These are phyloP conservation scores for Penaeus chinensis DNA, from an alignment of 1,140 invertebrate species.

Conservation along the genomic window DNA sequence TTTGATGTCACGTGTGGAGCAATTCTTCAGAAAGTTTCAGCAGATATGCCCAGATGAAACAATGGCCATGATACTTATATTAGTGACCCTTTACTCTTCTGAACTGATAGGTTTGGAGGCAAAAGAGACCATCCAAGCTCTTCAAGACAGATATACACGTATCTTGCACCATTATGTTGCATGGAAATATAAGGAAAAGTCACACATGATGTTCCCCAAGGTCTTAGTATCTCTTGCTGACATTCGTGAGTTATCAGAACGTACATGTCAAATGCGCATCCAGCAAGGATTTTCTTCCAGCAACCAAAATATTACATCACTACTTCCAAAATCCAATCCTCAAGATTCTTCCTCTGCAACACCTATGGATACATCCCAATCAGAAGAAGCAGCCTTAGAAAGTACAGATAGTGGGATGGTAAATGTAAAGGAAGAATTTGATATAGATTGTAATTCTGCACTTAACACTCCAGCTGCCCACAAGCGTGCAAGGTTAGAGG, in stretches of 20 bases:
- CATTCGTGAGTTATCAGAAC: constrained; percentile 61
- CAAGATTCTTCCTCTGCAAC: neutral
- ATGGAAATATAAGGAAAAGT: constrained; percentile 61
- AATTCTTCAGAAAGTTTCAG: constrained; percentile 63
- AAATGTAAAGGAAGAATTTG: constrained; percentile 43
- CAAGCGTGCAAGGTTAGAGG: constrained; percentile 34
- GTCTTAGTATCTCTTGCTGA: constrained; percentile 63
- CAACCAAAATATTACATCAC: constrained; percentile 1
- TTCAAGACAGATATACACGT: constrained; percentile 62
- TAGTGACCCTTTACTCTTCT: constrained; percentile 62
- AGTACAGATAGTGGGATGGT: neutral
- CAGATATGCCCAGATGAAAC: constrained; percentile 63
- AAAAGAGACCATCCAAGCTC: constrained; percentile 57
- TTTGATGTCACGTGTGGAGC: constrained; percentile 55
- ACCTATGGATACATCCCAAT: constrained; percentile 36
- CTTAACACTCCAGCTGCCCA: constrained; percentile 26
- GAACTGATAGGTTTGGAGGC: constrained; percentile 61
- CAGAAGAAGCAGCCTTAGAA: neutral
- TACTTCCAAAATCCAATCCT: neutral
- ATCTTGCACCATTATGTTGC: constrained; percentile 57
- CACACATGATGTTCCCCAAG: constrained; percentile 61
- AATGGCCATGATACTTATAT: constrained; percentile 63
- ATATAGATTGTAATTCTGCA: constrained; percentile 16
- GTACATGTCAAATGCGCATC: constrained; percentile 56
- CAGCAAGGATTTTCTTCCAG: constrained; percentile 23